Evolutionary conservation across 1,140 invertebrate species (phyloP).

Genomic region (Mamestra configurata): DNA sequence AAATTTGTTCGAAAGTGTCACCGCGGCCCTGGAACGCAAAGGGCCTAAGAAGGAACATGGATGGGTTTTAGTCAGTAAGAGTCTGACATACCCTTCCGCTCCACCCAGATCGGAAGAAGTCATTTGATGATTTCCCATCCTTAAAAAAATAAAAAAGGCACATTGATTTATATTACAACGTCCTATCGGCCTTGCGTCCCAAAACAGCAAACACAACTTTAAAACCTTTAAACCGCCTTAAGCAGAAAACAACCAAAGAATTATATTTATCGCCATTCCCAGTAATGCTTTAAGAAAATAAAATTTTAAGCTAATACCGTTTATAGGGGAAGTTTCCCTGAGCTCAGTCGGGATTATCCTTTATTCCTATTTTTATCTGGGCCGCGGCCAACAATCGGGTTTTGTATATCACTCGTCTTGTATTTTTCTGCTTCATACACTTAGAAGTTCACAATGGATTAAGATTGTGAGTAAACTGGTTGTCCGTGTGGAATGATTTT

Average conservation of each 20-base stretch:
- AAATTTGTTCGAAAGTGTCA: too few relatives aligned
- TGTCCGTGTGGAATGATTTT: background rate
- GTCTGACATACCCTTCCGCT: too few relatives aligned
- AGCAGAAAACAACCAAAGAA: slow-evolving; percentile 32
- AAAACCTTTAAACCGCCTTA: background rate
- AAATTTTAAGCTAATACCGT: slow-evolving; percentile 46
- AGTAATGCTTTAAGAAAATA: slow-evolving; percentile 42
- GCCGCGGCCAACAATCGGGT: slow-evolving; percentile 27
- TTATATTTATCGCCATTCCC: slow-evolving; percentile 30
- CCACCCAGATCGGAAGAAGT: too few relatives aligned
- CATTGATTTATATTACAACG: too few relatives aligned
- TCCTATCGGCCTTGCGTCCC: too few relatives aligned
- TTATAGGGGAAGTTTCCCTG: slow-evolving; percentile 36
- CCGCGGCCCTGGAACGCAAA: too few relatives aligned
- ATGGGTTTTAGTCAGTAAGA: too few relatives aligned
- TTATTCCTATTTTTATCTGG: slow-evolving; percentile 43
- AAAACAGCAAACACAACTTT: background rate
- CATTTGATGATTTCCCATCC: too few relatives aligned
- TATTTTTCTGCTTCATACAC: slow-evolving; percentile 17
- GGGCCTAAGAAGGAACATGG: too few relatives aligned
- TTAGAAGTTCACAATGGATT: background rate
- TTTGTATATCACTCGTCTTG: too few relatives aligned
- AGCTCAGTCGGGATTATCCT: slow-evolving; percentile 24
- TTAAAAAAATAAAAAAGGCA: too few relatives aligned
- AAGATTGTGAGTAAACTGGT: background rate